Conservation (phyloP, 2,888 invertebrate species). For the Rhamphomyia laevipes region DNA sequence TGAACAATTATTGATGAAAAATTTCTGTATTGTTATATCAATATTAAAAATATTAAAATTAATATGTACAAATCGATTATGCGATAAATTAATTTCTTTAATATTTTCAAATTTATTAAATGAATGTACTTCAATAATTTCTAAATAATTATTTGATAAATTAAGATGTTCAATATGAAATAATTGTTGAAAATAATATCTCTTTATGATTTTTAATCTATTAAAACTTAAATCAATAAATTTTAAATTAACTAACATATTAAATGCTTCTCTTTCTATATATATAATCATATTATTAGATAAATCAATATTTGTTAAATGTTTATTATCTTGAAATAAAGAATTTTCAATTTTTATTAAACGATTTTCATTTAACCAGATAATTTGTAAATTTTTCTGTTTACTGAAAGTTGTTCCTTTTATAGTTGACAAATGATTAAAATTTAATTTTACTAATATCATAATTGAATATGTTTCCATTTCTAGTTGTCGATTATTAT, state of each 20-base stretch:
- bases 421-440: constrained; percentile 55
- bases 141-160: constrained; percentile 55
- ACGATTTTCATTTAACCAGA: constrained; percentile 71
- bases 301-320: constrained; percentile 63
- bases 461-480: constrained; percentile 60
- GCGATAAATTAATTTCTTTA: constrained; percentile 59
- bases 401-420: constrained; percentile 64
- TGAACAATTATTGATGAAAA: constrained; percentile 58
- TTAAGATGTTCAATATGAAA: constrained; percentile 64
- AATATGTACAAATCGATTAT: constrained; percentile 55
- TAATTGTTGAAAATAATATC: constrained; percentile 59
- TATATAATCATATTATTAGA: constrained; percentile 64
- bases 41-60: constrained; percentile 59
- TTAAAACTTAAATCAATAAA: constrained; percentile 67
- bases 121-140: constrained; percentile 51
- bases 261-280: constrained; percentile 66
- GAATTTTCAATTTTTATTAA: constrained; percentile 54
- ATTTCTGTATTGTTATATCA: constrained; percentile 54
- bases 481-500: constrained; percentile 24
- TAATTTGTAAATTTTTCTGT: constrained; percentile 64
- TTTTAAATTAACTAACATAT: constrained; percentile 58
- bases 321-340: constrained; percentile 58
- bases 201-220: constrained; percentile 50
- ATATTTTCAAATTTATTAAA: constrained; percentile 58
- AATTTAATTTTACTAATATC: constrained; percentile 63